These are phyloP conservation scores for Hydrotaea diabolus DNA, from an alignment of 2,888 invertebrate species.

Conservation along the genomic window DNA sequence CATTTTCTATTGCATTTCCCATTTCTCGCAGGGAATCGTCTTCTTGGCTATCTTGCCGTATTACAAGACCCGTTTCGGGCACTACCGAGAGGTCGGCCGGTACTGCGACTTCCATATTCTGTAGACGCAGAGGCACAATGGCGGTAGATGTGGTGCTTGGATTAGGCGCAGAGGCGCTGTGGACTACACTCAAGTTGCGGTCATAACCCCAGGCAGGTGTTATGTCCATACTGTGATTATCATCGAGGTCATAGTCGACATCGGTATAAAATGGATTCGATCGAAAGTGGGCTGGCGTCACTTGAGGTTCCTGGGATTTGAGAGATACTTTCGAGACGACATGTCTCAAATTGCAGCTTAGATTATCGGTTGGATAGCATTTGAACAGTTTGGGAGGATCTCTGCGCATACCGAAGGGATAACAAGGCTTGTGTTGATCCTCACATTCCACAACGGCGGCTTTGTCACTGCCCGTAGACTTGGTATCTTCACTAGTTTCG, in stretches of 20 bases:
- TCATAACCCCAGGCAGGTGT: slow-evolving; percentile 77
- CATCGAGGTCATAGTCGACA: slow-evolving; percentile 88
- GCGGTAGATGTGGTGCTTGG: slow-evolving; percentile 73
- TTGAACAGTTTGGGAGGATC: slow-evolving; percentile 81
- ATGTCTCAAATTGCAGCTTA: slow-evolving; percentile 89
- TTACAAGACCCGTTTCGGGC: slow-evolving; percentile 78
- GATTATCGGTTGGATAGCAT: slow-evolving; percentile 88
- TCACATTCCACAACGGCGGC: slow-evolving; percentile 77
- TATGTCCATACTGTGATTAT: slow-evolving; percentile 64
- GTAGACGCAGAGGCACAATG: slow-evolving; percentile 73
- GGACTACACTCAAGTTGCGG: slow-evolving; percentile 70
- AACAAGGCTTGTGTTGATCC: slow-evolving; percentile 72
- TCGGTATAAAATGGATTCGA: slow-evolving; percentile 86
- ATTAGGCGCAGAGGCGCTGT: slow-evolving; percentile 60
- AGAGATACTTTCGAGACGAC: slow-evolving; percentile 85
- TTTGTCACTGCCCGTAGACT: slow-evolving; percentile 69
- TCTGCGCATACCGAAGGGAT: slow-evolving; percentile 73
- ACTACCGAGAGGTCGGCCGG: slow-evolving; percentile 81
- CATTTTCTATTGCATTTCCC: slow-evolving; percentile 72
- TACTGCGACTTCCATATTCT: slow-evolving; percentile 80
- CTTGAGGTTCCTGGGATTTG: slow-evolving; percentile 83
- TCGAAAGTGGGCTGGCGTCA: slow-evolving; percentile 82
- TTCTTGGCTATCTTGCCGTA: slow-evolving; percentile 77
- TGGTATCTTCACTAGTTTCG: slow-evolving; percentile 73
- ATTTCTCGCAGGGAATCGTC: slow-evolving; percentile 74